These are phyloP conservation scores for Sternarchorhynchus goeldii DNA, from an alignment of 2,797 vertebrate species.

Conservation along the genomic window DNA sequence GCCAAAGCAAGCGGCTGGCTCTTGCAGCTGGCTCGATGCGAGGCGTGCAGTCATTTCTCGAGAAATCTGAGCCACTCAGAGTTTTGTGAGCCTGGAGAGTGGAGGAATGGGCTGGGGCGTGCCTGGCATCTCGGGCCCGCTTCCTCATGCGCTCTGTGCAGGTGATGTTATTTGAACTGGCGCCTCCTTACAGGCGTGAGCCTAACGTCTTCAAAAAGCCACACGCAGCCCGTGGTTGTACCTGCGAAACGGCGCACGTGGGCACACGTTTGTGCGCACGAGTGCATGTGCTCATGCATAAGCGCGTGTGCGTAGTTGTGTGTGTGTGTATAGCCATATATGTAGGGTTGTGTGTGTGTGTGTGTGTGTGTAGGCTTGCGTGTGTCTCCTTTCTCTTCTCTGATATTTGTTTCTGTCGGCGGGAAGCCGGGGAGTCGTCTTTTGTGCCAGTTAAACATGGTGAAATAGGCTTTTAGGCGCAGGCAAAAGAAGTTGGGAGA, in stretches of 20 bases:
- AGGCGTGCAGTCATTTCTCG: too few species aligned
- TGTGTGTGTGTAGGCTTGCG: neutral
- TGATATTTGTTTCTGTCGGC: slow-evolving; percentile 29
- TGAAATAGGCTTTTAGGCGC: slow-evolving; percentile 26
- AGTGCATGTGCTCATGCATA: neutral
- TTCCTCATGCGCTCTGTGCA: slow-evolving; percentile 37
- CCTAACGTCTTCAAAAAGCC: slow-evolving; percentile 39
- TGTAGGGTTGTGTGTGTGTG: neutral
- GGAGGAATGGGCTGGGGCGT: too few species aligned
- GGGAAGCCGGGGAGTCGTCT: slow-evolving; percentile 27
- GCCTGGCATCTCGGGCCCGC: too few species aligned
- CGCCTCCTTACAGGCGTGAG: slow-evolving; percentile 1
- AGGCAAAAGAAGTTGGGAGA: slow-evolving; percentile 30
- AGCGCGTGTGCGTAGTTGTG: neutral
- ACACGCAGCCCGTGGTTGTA: neutral
- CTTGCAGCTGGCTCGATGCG: slow-evolving; percentile 5
- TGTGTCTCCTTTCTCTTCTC: slow-evolving; percentile 1
- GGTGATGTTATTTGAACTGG: slow-evolving; percentile 41
- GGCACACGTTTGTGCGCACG: neutral
- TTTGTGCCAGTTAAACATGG: slow-evolving; percentile 35
- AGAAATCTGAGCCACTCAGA: too few species aligned
- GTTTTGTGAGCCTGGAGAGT: too few species aligned
- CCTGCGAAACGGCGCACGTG: neutral
- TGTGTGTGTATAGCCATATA: neutral
- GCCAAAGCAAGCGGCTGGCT: neutral